Percentiles rank a stretch among this genome's conserved stretches.
phyloP scores from a whole-genome alignment of 2,797 vertebrate species.

The Tinamus major region DNA sequence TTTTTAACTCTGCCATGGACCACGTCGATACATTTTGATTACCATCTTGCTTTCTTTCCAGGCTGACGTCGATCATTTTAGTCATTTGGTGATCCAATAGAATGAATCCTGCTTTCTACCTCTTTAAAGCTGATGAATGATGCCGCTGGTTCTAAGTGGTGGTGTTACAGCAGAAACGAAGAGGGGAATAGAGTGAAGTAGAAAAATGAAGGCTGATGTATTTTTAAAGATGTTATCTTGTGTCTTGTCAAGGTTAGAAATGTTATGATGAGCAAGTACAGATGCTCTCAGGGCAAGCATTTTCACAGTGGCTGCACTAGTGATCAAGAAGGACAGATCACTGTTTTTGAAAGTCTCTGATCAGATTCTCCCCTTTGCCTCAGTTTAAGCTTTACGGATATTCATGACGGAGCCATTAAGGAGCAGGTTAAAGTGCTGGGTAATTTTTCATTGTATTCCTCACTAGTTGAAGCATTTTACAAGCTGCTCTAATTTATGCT shows the following conservation, averaged over 20 bases:
- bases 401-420: neutral
- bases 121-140: neutral
- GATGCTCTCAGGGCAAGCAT: neutral
- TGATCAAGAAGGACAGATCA: neutral
- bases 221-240: neutral
- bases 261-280: neutral
- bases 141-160: neutral
- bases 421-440: neutral
- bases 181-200: neutral
- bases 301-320: neutral
- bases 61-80: neutral
- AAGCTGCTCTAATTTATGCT: neutral
- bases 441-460: neutral
- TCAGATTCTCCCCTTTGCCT: neutral
- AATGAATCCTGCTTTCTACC: neutral
- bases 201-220: neutral
- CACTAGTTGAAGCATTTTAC: neutral
- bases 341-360: neutral
- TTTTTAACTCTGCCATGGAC: neutral
- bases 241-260: constrained; percentile 3
- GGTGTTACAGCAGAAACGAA: neutral
- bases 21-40: neutral
- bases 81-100: neutral
- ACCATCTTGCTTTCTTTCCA: neutral
- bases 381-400: neutral